Conservation (phyloP, 2,888 invertebrate genomes). For the Drosophila suboccidentalis region DNA sequence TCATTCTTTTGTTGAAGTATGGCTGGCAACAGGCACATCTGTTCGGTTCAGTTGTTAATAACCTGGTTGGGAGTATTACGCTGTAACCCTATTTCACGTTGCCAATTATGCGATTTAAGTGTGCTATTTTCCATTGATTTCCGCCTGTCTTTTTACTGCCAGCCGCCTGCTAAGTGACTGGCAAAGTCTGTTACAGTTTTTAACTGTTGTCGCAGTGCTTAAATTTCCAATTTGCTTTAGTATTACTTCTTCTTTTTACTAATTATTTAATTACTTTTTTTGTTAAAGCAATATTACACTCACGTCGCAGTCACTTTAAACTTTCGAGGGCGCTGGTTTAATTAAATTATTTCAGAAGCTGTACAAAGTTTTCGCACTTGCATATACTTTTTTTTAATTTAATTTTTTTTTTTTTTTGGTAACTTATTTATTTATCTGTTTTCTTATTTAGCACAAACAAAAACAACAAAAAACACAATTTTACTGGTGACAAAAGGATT, state of each 20-base stretch:
- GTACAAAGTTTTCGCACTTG: conserved; percentile 24
- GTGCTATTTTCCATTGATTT: conserved; percentile 66
- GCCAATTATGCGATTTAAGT: conserved; percentile 33
- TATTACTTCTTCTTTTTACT: not conserved
- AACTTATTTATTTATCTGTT: conserved; percentile 3
- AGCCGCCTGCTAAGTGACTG: not conserved
- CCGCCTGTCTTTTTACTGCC: conserved; percentile 52
- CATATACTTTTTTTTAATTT: not conserved
- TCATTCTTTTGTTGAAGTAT: conserved; percentile 8
- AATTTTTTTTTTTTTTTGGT: no score
- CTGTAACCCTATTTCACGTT: conserved; percentile 8
- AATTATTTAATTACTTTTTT: conserved; percentile 42
- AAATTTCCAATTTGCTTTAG: conserved; percentile 5
- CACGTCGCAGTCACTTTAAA: conserved; percentile 18
- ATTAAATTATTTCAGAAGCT: not conserved
- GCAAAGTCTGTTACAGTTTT: conserved; percentile 21
- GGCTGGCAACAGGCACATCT: conserved; percentile 4
- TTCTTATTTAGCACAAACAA: conserved; percentile 47
- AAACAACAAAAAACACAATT: conserved; percentile 60
- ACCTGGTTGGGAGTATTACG: not conserved
- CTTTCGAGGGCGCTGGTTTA: conserved; percentile 5
- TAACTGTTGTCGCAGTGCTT: conserved; percentile 2
- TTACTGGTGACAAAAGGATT: conserved; percentile 35
- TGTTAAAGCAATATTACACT: conserved; percentile 23
- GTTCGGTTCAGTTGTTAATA: not conserved